These are phyloP conservation scores for Pemphredon lugubris DNA, from an alignment of 2,888 invertebrate genomes.

Conservation along the genomic window DNA sequence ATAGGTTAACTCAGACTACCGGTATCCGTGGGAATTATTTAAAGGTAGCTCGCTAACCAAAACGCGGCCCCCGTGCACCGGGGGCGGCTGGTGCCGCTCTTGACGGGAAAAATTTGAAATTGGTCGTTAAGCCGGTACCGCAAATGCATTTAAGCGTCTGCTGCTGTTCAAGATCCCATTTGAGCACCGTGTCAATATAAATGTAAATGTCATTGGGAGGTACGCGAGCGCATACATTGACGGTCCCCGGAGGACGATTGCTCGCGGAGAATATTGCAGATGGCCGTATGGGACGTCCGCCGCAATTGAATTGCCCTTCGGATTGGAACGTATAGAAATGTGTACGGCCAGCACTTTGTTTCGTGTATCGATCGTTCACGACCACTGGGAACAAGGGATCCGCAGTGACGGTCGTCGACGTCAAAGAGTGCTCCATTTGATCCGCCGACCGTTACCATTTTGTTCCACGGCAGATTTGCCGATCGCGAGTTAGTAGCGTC, in stretches of 20 bases:
- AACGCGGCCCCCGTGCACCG: too few species aligned
- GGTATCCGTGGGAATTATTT: too few species aligned
- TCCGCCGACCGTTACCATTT: slow-evolving; percentile 50
- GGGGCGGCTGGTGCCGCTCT: slow-evolving; percentile 1
- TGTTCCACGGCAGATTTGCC: slow-evolving; percentile 31
- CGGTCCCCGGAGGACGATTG: slow-evolving; percentile 72
- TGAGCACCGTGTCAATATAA: slow-evolving; percentile 76
- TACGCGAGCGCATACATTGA: slow-evolving; percentile 69
- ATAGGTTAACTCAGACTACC: too few species aligned
- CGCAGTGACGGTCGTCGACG: slow-evolving; percentile 41
- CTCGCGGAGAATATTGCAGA: slow-evolving; percentile 73
- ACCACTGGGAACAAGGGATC: slow-evolving; percentile 52
- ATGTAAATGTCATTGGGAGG: slow-evolving; percentile 78
- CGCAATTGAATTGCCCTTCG: slow-evolving; percentile 75
- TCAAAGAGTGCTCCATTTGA: slow-evolving; percentile 61
- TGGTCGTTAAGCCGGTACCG: slow-evolving; percentile 67
- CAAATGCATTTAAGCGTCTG: slow-evolving; percentile 68
- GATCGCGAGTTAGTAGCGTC: slow-evolving; percentile 30
- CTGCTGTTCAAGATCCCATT: slow-evolving; percentile 73
- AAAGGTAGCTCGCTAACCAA: too few species aligned
- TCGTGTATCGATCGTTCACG: slow-evolving; percentile 67
- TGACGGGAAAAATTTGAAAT: slow-evolving; percentile 58
- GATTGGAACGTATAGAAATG: slow-evolving; percentile 72
- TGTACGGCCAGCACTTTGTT: slow-evolving; percentile 67
- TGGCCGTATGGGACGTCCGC: slow-evolving; percentile 71